A percentile compares a stretch with the other conserved stretches of the same genome.
Conservation (phyloP, 2,888 invertebrate species). For the Aquatica leii region DNA sequence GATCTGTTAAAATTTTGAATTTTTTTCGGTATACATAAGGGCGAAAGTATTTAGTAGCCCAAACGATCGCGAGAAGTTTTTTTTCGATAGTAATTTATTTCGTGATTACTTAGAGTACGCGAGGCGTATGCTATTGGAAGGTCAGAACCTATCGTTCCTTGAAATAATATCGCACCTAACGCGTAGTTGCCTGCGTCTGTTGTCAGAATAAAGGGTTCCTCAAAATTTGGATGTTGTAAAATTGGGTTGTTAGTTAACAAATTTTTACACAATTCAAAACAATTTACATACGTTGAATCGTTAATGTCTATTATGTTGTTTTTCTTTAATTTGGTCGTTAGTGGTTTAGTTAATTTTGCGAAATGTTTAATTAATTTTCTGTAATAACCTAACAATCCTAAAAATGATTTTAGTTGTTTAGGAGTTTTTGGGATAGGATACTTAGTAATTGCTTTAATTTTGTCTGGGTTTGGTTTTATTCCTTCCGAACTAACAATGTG, state of each 20-base stretch:
- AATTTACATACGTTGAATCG: background rate
- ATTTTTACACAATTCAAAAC: too few relatives aligned
- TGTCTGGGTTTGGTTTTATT: slow-evolving; percentile 3
- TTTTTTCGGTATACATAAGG: background rate
- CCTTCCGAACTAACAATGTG: slow-evolving; percentile 9
- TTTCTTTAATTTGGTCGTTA: background rate
- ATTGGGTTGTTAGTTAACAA: background rate
- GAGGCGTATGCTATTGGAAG: background rate
- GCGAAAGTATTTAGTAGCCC: background rate
- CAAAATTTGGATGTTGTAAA: background rate
- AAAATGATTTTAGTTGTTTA: background rate
- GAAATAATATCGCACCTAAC: background rate
- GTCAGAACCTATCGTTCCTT: background rate
- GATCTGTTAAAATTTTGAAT: background rate
- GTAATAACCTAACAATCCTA: background rate
- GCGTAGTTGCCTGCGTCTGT: background rate
- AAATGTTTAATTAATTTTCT: background rate
- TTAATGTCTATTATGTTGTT: background rate
- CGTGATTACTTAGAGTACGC: background rate
- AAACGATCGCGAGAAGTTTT: slow-evolving; percentile 1
- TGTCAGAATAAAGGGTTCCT: background rate
- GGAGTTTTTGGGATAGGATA: background rate
- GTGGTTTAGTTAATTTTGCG: background rate
- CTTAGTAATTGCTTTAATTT: background rate
- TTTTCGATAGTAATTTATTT: slow-evolving; percentile 1